Evolutionary conservation across 2,113 vertebrate genomes (phyloP), one percentile per base, ranked within the genome.

Genomic region (Puntigrus tetrazona): DNA sequence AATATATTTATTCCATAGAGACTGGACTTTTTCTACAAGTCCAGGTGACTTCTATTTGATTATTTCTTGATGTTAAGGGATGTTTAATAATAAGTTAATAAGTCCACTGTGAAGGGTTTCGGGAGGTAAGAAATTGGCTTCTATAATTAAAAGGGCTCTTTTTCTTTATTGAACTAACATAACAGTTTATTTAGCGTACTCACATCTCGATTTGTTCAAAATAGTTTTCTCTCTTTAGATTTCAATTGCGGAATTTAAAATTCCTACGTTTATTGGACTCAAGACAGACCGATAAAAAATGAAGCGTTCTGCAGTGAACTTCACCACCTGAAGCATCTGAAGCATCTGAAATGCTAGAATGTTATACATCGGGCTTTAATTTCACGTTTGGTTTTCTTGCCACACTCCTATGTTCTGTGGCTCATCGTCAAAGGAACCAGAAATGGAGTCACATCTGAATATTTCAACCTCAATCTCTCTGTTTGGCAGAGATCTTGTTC

Each of bases 321-420:
- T 75, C 73, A 50, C 72, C 25, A 11, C 73, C 22, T 50, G 41
- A 29, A 47, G 14, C 43, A 10, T 75, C 45, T 41, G 69, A 43
- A 72, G 3, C n/a, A n/a, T n/a, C 0, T 22, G 73, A 72, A 72
- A 43, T 75, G 25, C 14, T 45, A 75, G 73, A 75, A 50, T 3
- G 45, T 52, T 29, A 31, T 18, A 75, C 73, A 75, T 43, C 69
- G 25, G 38, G n/a, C 7, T 31, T 75, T n/a, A 75, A 31, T 31
- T 75, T 75, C 45, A 9, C 20, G 43, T 18, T 31, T 50, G 45
- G 73, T 20, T 75, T 50, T 50, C 45, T 50, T 10, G 52, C n/a
- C 31, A 50, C 45, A 75, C 73, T 52, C 73, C 43, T 75, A 50
- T 29, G 45, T 75, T 31, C 7, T 75, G 27, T 75, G 73, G 73